phyloP scores from a whole-genome alignment of 2,113 vertebrate genomes.

The Prietella phreatophila region DNA sequence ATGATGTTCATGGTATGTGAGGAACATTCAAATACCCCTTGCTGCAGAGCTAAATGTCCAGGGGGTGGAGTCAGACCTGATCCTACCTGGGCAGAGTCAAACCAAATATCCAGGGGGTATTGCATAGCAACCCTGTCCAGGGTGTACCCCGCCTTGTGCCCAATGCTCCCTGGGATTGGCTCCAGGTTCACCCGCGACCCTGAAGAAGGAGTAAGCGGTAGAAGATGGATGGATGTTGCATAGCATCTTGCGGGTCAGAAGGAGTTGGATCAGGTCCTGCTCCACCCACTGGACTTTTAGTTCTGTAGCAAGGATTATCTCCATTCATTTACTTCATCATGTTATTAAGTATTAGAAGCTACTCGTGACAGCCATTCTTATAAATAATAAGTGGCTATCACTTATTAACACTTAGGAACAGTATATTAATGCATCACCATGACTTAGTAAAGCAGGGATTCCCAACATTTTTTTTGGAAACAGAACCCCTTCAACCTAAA shows the following conservation, averaged over 20 bases:
- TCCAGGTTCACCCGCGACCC: no score
- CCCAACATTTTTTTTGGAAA: neutral
- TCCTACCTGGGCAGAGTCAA: neutral
- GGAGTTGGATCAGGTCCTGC: neutral
- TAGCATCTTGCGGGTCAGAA: neutral
- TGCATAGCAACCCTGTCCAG: neutral
- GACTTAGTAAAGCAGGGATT: neutral
- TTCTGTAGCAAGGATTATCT: neutral
- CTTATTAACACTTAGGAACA: neutral
- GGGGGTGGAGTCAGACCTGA: neutral
- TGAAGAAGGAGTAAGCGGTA: no score
- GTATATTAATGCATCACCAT: neutral
- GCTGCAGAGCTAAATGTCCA: neutral
- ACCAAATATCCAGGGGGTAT: neutral
- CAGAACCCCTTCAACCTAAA: no score
- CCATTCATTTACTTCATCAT: neutral
- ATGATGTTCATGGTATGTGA: neutral
- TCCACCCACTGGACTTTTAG: neutral
- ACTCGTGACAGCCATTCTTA: neutral
- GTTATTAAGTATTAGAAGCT: neutral
- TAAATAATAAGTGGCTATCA: neutral
- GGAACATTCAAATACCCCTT: neutral
- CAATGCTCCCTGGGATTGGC: no score
- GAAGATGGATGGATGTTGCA: neutral
- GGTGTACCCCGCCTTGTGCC: no score